phyloP scores from a whole-genome alignment of 2,797 vertebrate genomes.

The Channallabes apus region DNA sequence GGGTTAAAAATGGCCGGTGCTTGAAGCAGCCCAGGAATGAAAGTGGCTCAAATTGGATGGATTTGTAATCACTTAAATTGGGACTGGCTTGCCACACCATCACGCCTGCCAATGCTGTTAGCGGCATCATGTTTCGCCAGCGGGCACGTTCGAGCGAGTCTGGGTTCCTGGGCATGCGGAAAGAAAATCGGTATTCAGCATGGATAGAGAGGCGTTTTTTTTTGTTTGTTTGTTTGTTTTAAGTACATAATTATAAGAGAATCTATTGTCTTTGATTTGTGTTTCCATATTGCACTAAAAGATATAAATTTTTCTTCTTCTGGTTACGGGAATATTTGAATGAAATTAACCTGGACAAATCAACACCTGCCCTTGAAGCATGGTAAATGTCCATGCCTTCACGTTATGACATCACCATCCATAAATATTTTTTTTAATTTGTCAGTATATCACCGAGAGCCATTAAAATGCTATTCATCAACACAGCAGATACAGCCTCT shows the following conservation, averaged over 20 bases:
- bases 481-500: neutral
- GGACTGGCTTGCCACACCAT: conserved; percentile 40
- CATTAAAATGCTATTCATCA: neutral
- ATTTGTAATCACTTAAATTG: conserved; percentile 56
- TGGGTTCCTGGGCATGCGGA: conserved; percentile 46
- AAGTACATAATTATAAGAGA: neutral
- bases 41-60: conserved; percentile 45
- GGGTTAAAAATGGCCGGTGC: neutral
- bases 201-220: neutral
- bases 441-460: neutral
- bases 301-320: neutral
- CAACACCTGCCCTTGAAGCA: neutral
- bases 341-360: neutral
- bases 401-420: neutral
- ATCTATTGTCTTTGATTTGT: neutral
- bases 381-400: neutral
- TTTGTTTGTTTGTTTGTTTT: neutral
- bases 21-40: conserved; percentile 30
- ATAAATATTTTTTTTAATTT: neutral
- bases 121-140: conserved; percentile 53
- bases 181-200: conserved; percentile 25
- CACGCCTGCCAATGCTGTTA: conserved; percentile 54
- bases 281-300: neutral
- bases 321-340: neutral
- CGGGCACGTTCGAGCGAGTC: conserved; percentile 51